Conservation (phyloP, 2,888 invertebrate species). For the Nesidiocoris tenuis region DNA sequence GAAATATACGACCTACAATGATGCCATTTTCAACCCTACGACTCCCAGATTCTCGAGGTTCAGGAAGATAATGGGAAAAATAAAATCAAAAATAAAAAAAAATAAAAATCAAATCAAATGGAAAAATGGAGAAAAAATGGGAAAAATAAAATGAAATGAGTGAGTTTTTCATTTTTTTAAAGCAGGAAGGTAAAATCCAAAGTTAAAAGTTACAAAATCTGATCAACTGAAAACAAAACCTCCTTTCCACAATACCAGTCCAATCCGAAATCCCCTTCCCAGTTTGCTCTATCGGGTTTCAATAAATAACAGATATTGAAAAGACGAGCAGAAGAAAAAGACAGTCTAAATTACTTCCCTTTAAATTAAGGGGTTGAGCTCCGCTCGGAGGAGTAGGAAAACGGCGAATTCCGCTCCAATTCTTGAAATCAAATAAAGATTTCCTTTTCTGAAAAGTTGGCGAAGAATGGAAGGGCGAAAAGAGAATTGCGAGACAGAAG, state of each 20-base stretch:
- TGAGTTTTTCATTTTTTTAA: too few species aligned
- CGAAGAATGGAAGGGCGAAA: slow-evolving; percentile 12
- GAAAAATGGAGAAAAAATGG: background rate
- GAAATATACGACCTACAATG: too few species aligned
- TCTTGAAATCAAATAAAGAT: slow-evolving; percentile 43
- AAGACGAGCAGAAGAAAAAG: slow-evolving; percentile 2
- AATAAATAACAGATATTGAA: background rate
- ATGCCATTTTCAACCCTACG: too few species aligned
- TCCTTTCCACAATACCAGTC: too few species aligned
- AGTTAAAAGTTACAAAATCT: too few species aligned
- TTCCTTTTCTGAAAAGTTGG: slow-evolving; percentile 28
- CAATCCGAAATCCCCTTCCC: too few species aligned
- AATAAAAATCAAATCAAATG: background rate
- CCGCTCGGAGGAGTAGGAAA: slow-evolving; percentile 18
- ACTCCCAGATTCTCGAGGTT: too few species aligned
- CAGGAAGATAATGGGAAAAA: background rate
- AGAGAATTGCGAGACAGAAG: slow-evolving; percentile 9
- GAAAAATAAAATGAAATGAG: background rate
- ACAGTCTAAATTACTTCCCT: slow-evolving; percentile 38
- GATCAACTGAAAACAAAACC: too few species aligned
- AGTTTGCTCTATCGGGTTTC: background rate
- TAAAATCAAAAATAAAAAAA: background rate
- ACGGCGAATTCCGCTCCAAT: slow-evolving; percentile 42
- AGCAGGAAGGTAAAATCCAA: too few species aligned
- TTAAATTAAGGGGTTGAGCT: slow-evolving; percentile 37